Evolutionary conservation across 2,888 invertebrate species (phyloP).

Genomic region (Parascotia fuliginaria): DNA sequence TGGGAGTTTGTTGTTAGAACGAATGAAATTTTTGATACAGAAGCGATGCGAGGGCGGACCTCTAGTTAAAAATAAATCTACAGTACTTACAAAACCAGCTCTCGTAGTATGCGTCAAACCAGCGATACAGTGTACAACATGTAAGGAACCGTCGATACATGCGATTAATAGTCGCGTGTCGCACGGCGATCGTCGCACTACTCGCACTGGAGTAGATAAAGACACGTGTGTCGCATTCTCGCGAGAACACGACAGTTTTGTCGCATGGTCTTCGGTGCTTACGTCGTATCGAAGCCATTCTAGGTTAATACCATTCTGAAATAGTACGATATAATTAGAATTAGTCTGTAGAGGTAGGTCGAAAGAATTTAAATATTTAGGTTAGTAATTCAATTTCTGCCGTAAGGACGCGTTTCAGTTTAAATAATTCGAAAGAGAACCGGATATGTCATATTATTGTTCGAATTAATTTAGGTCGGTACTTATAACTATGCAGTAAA

Average conservation of each 20-base stretch:
- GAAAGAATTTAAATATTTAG: too few relatives aligned
- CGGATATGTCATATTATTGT: too few relatives aligned
- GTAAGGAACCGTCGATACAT: conserved; percentile 94
- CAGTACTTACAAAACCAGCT: conserved; percentile 90
- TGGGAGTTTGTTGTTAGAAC: too few relatives aligned
- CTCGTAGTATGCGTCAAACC: conserved; percentile 91
- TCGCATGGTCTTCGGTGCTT: conserved; percentile 87
- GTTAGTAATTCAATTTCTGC: too few relatives aligned
- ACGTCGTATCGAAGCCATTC: conserved; percentile 91
- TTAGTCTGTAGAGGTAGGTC: background rate
- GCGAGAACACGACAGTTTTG: conserved; percentile 71
- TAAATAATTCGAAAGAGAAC: too few relatives aligned
- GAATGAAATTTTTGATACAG: too few relatives aligned
- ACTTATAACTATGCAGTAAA: too few relatives aligned
- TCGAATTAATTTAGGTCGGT: too few relatives aligned
- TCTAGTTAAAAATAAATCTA: background rate
- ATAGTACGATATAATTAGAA: conserved; percentile 3
- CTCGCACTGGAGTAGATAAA: conserved; percentile 80
- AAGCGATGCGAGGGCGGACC: too few relatives aligned
- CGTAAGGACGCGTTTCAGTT: too few relatives aligned
- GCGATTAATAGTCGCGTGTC: conserved; percentile 92
- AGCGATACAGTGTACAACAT: conserved; percentile 90
- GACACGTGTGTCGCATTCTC: conserved; percentile 86
- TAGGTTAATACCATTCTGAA: conserved; percentile 74
- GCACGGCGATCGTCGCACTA: conserved; percentile 76